A percentile compares a stretch with the other conserved stretches of the same genome.
These are phyloP conservation scores for Scolopax bukidnonensis DNA, from an alignment of 2,797 vertebrate species.

Conservation along the genomic window DNA sequence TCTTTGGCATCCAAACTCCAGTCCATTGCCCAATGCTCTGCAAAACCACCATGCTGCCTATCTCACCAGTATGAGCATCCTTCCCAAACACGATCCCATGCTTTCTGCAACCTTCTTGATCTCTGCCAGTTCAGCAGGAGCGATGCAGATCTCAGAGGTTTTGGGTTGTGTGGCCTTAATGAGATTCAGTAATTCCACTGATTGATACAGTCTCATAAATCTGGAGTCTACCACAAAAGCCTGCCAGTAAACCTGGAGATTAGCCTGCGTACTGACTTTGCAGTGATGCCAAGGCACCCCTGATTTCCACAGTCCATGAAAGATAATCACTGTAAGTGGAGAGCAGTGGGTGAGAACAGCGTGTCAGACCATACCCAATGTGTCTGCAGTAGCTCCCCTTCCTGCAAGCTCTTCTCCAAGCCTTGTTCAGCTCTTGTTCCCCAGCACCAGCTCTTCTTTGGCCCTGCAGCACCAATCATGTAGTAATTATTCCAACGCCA, in stretches of 20 bases:
- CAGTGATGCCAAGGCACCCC: background rate
- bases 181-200: background rate
- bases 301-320: background rate
- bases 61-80: background rate
- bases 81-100: background rate
- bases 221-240: background rate
- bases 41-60: background rate
- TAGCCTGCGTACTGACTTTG: rapidly evolving
- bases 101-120: background rate
- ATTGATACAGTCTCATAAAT: background rate
- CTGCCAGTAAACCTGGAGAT: background rate
- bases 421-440: background rate
- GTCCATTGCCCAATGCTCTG: background rate
- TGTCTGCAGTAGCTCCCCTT: background rate
- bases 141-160: rapidly evolving
- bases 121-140: background rate
- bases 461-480: background rate
- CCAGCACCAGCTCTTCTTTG: background rate
- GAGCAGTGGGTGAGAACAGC: rapidly evolving
- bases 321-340: background rate
- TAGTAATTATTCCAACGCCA: background rate
- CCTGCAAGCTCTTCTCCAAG: background rate
- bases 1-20: too few relatives aligned
- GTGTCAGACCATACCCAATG: rapidly evolving
- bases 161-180: rapidly evolving